phyloP scores from a whole-genome alignment of 2,113 vertebrate species.

The Pogona vitticeps region DNA sequence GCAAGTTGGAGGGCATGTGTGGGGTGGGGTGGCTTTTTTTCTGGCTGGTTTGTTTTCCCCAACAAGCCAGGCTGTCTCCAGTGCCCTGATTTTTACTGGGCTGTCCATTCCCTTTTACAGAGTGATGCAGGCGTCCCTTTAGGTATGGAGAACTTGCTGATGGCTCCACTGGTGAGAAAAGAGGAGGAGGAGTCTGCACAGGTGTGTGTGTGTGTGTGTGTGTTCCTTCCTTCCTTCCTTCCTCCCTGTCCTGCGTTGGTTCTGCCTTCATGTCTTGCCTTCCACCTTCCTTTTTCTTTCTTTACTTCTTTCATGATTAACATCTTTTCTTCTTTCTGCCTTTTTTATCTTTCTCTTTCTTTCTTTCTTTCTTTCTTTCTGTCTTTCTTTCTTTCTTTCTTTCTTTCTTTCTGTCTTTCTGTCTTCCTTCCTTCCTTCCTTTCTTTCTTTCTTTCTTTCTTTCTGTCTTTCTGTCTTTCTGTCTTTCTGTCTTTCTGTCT shows the following conservation, averaged over 20 bases:
- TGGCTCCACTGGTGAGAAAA: constrained; percentile 82
- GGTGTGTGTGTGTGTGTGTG: neutral
- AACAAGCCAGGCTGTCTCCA: accelerated
- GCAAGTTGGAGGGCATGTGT: neutral
- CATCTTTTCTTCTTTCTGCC: too few species aligned
- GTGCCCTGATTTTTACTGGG: accelerated
- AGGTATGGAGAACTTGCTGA: constrained; percentile 88
- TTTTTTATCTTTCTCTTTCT: too few species aligned
- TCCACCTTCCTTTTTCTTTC: too few species aligned
- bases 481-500: too few species aligned
- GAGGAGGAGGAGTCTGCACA: neutral
- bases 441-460: too few species aligned
- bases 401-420: too few species aligned
- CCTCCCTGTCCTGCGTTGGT: neutral
- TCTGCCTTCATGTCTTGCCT: neutral
- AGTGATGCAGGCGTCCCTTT: constrained; percentile 72
- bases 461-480: too few species aligned
- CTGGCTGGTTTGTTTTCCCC: neutral
- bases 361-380: neutral
- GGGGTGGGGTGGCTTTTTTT: too few species aligned
- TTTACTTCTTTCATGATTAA: too few species aligned
- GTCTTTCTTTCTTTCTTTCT: neutral
- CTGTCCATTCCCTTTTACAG: constrained; percentile 57
- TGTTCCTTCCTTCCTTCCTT: neutral
- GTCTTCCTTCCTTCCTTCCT: too few species aligned